phyloP scores from a whole-genome alignment of 2,888 invertebrate species.

The Malthinus seriepunctatus region DNA sequence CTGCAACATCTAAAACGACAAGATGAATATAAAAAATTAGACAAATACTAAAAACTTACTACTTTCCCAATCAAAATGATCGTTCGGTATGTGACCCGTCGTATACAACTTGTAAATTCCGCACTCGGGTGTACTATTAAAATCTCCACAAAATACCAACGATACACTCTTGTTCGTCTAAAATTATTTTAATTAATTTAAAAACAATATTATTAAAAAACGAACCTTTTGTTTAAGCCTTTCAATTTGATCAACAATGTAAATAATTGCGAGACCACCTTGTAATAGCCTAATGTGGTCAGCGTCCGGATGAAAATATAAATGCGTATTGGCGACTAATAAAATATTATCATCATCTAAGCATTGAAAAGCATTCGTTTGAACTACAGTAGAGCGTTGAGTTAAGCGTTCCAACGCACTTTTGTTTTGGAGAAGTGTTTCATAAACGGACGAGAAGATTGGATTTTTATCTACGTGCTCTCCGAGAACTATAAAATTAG shows the following conservation, averaged over 20 bases:
- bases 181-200: slow-evolving; percentile 19
- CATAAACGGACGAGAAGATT: slow-evolving; percentile 62
- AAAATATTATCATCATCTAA: slow-evolving; percentile 62
- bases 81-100: slow-evolving; percentile 64
- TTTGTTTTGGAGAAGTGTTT: slow-evolving; percentile 60
- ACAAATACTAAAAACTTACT: slow-evolving; percentile 58
- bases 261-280: slow-evolving; percentile 71
- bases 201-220: background rate
- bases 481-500: slow-evolving; percentile 60
- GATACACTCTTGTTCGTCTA: slow-evolving; percentile 60
- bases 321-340: slow-evolving; percentile 82
- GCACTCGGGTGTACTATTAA: slow-evolving; percentile 85
- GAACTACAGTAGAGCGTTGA: slow-evolving; percentile 67
- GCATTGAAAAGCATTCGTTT: slow-evolving; percentile 62
- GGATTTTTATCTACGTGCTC: slow-evolving; percentile 59
- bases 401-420: slow-evolving; percentile 60
- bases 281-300: slow-evolving; percentile 89
- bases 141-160: slow-evolving; percentile 87
- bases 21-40: slow-evolving; percentile 3
- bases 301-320: slow-evolving; percentile 91
- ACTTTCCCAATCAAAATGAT: slow-evolving; percentile 76
- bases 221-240: background rate
- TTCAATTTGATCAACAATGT: slow-evolving; percentile 61
- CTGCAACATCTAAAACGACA: slow-evolving; percentile 60
- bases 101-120: slow-evolving; percentile 81